A percentile compares a stretch with the other conserved stretches of the same genome.
These are phyloP conservation scores for Acleris laterana DNA, from an alignment of 2,888 invertebrate species.

Conservation along the genomic window DNA sequence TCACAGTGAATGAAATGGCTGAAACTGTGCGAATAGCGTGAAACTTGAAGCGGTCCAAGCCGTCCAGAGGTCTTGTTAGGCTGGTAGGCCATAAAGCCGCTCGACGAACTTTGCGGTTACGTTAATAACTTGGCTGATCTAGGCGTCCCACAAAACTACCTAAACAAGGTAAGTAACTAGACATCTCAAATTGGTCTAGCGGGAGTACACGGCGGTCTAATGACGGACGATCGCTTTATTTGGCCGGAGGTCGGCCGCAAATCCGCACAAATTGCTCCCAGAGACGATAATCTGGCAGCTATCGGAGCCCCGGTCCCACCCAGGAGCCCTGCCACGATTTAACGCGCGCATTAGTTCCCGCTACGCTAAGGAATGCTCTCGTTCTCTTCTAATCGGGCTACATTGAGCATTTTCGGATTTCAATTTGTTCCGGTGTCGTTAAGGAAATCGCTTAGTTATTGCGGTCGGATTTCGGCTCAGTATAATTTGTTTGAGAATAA, in stretches of 20 bases:
- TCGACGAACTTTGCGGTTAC: too few species aligned
- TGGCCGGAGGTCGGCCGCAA: conserved; percentile 65
- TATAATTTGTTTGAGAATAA: conserved; percentile 35
- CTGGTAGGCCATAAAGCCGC: too few species aligned
- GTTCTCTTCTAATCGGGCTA: conserved; percentile 66
- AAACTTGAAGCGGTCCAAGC: too few species aligned
- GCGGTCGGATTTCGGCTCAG: conserved; percentile 41
- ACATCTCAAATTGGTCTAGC: conserved; percentile 46
- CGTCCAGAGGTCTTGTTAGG: too few species aligned
- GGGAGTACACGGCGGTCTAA: conserved; percentile 50
- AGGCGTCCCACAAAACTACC: conserved; percentile 1
- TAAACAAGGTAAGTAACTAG: conserved; percentile 16
- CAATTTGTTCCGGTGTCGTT: conserved; percentile 58
- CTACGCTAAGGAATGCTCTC: conserved; percentile 65
- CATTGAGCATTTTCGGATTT: conserved; percentile 61
- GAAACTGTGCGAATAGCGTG: too few species aligned
- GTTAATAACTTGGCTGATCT: background rate
- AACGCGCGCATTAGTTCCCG: conserved; percentile 59
- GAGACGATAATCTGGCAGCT: conserved; percentile 74
- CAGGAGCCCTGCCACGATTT: conserved; percentile 48
- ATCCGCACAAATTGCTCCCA: conserved; percentile 75
- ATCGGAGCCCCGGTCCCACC: conserved; percentile 52
- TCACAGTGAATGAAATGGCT: too few species aligned
- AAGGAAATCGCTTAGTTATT: conserved; percentile 52
- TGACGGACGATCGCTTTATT: conserved; percentile 61